Conservation (phyloP, 92 coral and sea anemone genomes). For the Zoanthus sociatus region DNA sequence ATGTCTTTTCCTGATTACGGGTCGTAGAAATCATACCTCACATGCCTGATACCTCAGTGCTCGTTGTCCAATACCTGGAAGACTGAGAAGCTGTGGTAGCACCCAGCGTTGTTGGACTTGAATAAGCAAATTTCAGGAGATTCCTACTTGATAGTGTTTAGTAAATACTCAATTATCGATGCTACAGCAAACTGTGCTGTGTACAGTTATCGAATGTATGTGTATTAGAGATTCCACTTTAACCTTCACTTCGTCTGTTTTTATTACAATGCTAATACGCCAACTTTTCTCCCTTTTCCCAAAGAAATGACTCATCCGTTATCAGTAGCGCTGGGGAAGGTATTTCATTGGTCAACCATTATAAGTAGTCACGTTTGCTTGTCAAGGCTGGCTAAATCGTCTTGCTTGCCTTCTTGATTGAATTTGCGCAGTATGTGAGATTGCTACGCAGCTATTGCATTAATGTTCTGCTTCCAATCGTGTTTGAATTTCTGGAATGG, state of each 20-base stretch:
- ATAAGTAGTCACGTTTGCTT: slow-evolving; percentile 45
- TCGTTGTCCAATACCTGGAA: too few species aligned
- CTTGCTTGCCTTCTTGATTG: too few species aligned
- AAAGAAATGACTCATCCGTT: slow-evolving; percentile 54
- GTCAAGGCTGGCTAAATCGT: slow-evolving; percentile 32
- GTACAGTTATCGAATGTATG: slow-evolving; percentile 48
- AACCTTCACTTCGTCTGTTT: slow-evolving; percentile 30
- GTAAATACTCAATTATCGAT: too few species aligned
- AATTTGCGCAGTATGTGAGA: too few species aligned
- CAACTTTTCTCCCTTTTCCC: slow-evolving; percentile 59
- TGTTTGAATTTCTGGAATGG: slow-evolving; percentile 44
- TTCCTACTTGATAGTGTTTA: too few species aligned
- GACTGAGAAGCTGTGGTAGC: too few species aligned
- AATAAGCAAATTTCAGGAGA: too few species aligned
- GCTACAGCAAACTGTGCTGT: slow-evolving; percentile 46
- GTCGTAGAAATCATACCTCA: too few species aligned
- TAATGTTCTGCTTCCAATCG: slow-evolving; percentile 59
- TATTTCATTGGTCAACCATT: slow-evolving; percentile 64
- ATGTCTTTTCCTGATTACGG: too few species aligned
- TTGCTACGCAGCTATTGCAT: neutral
- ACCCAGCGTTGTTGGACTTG: too few species aligned
- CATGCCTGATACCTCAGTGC: slow-evolving; percentile 26
- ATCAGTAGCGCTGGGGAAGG: slow-evolving; percentile 53
- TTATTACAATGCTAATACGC: slow-evolving; percentile 54
- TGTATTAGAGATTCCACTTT: slow-evolving; percentile 47